phyloP scores from a whole-genome alignment of 2,113 vertebrate species.

The Epinephelus lanceolatus region DNA sequence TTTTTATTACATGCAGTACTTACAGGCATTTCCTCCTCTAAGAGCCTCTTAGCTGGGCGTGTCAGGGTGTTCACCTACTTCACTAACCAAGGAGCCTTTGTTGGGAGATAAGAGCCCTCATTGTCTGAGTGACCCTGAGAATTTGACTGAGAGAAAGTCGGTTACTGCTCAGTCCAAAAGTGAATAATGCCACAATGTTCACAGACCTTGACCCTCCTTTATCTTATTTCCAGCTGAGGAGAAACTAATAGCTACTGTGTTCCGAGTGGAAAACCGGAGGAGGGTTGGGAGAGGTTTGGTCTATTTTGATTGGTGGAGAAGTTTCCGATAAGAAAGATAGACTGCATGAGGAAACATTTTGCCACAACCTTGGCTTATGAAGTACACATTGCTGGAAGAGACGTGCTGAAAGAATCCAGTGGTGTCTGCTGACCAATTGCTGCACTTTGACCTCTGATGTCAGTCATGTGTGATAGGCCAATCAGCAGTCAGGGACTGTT shows the following conservation, averaged over 20 bases:
- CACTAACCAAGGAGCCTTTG: conserved; percentile 36
- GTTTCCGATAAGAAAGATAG: conserved; percentile 58
- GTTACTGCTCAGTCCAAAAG: conserved; percentile 24
- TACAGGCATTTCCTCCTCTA: conserved; percentile 20
- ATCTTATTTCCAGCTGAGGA: conserved; percentile 47
- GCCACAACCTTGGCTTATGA: conserved; percentile 59
- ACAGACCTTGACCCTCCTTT: conserved; percentile 50
- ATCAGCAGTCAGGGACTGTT: conserved; percentile 12
- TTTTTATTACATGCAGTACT: background rate
- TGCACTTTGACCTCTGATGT: conserved; percentile 50
- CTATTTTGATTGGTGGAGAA: conserved; percentile 47
- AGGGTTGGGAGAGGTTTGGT: background rate
- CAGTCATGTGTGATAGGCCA: background rate
- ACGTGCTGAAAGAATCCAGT: conserved; percentile 1
- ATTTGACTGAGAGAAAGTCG: conserved; percentile 9
- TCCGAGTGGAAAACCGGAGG: conserved; percentile 26
- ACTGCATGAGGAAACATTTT: conserved; percentile 41
- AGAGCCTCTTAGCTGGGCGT: conserved; percentile 9
- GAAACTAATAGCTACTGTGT: conserved; percentile 31
- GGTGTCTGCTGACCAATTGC: conserved; percentile 32
- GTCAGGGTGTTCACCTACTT: conserved; percentile 49
- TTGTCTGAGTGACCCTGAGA: conserved; percentile 65
- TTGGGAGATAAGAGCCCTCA: conserved; percentile 63
- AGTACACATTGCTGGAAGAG: conserved; percentile 48
- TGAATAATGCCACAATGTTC: conserved; percentile 24